Base-by-base conservation (phyloP, 2,888 invertebrate species). In the Noctua janthina region DNA sequence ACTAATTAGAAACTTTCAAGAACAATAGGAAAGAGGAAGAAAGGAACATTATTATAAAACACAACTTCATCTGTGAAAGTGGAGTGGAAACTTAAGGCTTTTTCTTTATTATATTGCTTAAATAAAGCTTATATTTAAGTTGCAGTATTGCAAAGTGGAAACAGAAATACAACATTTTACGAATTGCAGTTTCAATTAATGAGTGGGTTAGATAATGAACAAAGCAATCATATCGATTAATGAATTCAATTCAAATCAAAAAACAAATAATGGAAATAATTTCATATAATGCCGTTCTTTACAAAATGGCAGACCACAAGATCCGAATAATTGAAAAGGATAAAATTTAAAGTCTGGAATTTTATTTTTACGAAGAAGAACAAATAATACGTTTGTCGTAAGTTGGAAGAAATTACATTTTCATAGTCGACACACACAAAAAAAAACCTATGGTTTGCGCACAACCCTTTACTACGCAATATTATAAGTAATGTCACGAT, bases 1-100 rank as follows among this genome's bases (percentile, higher is more conserved):
- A 2, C 84, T 96, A 39, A 91, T 96, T 23, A 92, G 93, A 83
- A 94, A 92, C 73, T 87, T 94, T 82, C 93, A 93, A 86, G 89
- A 90, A 70, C 68, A 81, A 71, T 82, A 89, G 74, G 46, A 83
- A 67, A n/a, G 43, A 1, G 43, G 29, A 70, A 46, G 13, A 68
- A 78, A 79, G 56, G 51, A 20, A 76, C 56, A 77, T 68, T 46
- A 64, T 70, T 76, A 73, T 51, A 51, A 81, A 75, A 72, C 56
- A 69, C 66, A 67, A 54, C 39, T 62, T 68, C 17, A 72, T 72
- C 23, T 51, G 15, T 6, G 49, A 70, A 43, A 64, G 83, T 64
- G 49, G 7, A 77, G 69, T 39, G 29, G 29, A 54, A 29, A 29
- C n/a, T 54, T 76, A 17, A 54, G 8, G 15, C 5, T 15, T 70